phyloP scores from a whole-genome alignment of 2,888 invertebrate species.

The Drosophila incognita region DNA sequence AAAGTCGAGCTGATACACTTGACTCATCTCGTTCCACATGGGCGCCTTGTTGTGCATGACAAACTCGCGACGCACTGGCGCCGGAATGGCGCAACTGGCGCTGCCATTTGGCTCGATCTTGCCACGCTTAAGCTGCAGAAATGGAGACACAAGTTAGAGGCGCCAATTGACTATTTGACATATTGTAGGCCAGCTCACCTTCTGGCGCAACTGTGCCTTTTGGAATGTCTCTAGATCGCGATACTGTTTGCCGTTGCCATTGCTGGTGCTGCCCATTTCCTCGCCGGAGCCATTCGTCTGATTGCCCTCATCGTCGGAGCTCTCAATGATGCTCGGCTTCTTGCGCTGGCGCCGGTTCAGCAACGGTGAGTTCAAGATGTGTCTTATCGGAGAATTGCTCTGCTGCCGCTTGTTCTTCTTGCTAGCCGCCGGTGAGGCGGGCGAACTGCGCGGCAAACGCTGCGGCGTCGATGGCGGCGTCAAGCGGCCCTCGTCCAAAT shows the following conservation, averaged over 20 bases:
- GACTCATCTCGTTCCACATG: constrained; percentile 99
- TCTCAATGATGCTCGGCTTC: constrained; percentile 90
- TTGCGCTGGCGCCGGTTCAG: constrained; percentile 91
- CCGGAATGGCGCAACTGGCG: constrained; percentile 81
- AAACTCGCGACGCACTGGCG: constrained; percentile 90
- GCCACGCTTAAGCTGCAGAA: constrained; percentile 89
- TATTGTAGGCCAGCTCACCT: constrained; percentile 86
- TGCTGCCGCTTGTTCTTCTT: constrained; percentile 91
- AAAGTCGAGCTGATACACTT: constrained; percentile 99
- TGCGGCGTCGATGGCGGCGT: constrained; percentile 86
- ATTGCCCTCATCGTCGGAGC: constrained; percentile 92
- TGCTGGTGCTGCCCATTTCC: constrained; percentile 84
- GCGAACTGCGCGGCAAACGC: constrained; percentile 91
- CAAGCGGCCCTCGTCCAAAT: constrained; percentile 86
- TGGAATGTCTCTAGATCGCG: constrained; percentile 95
- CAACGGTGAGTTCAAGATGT: constrained; percentile 93
- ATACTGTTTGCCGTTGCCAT: constrained; percentile 89
- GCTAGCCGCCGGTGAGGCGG: constrained; percentile 89
- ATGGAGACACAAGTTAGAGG: neutral
- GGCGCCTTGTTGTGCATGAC: constrained; percentile 99
- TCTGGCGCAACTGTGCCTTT: constrained; percentile 95
- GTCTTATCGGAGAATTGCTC: constrained; percentile 92
- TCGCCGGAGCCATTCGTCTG: constrained; percentile 86
- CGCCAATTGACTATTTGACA: neutral
- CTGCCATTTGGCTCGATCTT: constrained; percentile 87